Conservation (phyloP, 2,797 vertebrate species). For the Macropus fuliginosus region DNA sequence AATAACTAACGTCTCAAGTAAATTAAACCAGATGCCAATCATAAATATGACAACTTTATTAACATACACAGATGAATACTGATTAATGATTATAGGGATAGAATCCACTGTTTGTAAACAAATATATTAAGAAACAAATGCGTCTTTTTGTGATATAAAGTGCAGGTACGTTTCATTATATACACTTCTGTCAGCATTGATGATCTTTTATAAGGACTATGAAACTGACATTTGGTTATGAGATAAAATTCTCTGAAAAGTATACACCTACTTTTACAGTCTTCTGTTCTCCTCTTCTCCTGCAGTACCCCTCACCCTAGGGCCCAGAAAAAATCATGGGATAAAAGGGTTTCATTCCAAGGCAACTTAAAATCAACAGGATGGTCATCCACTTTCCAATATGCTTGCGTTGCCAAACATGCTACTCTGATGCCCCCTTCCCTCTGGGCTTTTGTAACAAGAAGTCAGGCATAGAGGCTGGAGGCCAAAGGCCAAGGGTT, state of each 20-base stretch:
- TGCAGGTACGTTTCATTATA: constrained; percentile 82
- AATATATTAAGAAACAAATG: constrained; percentile 78
- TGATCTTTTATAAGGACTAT: constrained; percentile 21
- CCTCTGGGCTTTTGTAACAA: not conserved
- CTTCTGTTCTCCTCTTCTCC: not conserved
- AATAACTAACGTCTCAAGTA: not conserved
- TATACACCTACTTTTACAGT: constrained; percentile 75
- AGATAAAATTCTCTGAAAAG: constrained; percentile 75
- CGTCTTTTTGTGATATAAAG: constrained; percentile 80
- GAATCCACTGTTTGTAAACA: constrained; percentile 83
- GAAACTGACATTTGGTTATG: constrained; percentile 63
- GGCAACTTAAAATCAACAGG: not conserved
- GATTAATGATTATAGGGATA: constrained; percentile 74
- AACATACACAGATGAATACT: constrained; percentile 82
- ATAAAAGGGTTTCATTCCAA: not conserved
- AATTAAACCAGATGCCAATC: constrained; percentile 66
- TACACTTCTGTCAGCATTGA: constrained; percentile 77
- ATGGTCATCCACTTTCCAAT: not conserved
- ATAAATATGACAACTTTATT: constrained; percentile 89
- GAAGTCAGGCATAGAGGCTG: not conserved
- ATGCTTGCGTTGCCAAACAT: not conserved
- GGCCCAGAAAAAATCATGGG: not conserved
- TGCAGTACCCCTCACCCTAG: not conserved
- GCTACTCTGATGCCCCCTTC: not conserved
- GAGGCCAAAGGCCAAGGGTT: not conserved